Conservation (phyloP, 2,113 vertebrate genomes). For the Anas platyrhynchos region DNA sequence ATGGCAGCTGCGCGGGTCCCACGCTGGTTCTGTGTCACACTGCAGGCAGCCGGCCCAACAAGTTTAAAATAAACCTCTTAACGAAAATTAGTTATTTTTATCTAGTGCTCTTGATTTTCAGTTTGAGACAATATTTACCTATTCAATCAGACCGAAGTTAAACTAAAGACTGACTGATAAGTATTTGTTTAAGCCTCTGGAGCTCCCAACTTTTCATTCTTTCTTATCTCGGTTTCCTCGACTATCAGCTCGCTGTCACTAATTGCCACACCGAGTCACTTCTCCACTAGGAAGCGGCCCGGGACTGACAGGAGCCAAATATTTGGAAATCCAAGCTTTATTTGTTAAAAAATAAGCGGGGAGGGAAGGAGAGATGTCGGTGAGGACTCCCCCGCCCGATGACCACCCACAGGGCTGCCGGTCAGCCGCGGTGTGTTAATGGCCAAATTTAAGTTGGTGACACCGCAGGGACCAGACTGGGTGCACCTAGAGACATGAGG, state of each 20-base stretch:
- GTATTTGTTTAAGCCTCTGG: constrained; percentile 38
- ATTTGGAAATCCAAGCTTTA: constrained; percentile 16
- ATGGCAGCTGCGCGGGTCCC: background rate
- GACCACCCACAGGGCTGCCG: background rate
- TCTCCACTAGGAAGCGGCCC: constrained; percentile 14
- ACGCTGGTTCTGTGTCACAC: background rate
- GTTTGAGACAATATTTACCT: constrained; percentile 39
- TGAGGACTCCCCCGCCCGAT: background rate
- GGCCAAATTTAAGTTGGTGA: background rate
- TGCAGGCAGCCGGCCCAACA: background rate
- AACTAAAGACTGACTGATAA: constrained; percentile 29
- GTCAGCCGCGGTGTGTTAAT: background rate
- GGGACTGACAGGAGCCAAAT: constrained; percentile 24
- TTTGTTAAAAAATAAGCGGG: background rate
- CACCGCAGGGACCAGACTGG: accelerated
- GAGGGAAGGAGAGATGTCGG: background rate
- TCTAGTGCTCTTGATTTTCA: constrained; percentile 7
- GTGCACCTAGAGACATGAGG: background rate
- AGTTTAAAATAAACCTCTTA: constrained; percentile 16
- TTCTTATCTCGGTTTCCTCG: background rate
- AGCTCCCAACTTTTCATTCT: background rate
- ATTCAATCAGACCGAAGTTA: background rate
- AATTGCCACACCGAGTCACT: constrained; percentile 10
- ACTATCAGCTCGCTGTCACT: constrained; percentile 34
- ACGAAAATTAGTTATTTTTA: constrained; percentile 4